These are phyloP conservation scores for Drepanosiphum platanoidis DNA, from an alignment of 2,888 invertebrate genomes.

Conservation along the genomic window DNA sequence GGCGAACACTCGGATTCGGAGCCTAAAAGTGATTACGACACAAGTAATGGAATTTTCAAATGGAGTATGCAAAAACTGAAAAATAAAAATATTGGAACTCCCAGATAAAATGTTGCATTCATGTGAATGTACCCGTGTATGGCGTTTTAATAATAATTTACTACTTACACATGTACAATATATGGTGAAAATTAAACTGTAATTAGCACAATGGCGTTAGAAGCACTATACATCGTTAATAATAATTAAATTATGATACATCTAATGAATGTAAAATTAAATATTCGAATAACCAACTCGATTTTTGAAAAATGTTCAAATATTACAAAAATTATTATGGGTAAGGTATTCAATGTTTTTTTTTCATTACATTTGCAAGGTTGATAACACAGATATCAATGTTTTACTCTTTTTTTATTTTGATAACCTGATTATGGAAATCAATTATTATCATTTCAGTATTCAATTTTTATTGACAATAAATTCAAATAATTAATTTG, in stretches of 20 bases:
- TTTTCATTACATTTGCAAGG: neutral
- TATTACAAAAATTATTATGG: neutral
- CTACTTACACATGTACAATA: conserved; percentile 20
- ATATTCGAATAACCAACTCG: neutral
- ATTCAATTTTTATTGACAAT: no score
- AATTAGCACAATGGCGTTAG: conserved; percentile 1
- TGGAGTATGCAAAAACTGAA: conserved; percentile 50
- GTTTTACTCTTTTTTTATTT: neutral
- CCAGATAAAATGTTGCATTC: conserved; percentile 26
- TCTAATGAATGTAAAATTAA: neutral
- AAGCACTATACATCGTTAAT: conserved; percentile 10
- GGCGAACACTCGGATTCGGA: conserved; percentile 15
- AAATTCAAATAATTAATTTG: no score
- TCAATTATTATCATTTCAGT: no score
- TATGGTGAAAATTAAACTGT: neutral
- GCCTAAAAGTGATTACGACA: conserved; percentile 29
- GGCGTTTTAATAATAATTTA: neutral
- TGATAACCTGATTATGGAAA: neutral
- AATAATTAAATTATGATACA: conserved; percentile 1
- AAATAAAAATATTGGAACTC: conserved; percentile 55
- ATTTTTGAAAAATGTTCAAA: neutral
- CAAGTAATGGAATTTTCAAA: conserved; percentile 32
- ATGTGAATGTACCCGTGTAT: neutral
- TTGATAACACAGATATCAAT: neutral
- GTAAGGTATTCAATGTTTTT: no score